phyloP scores from a whole-genome alignment of 1,140 invertebrate species.

The Diorhabda sublineata region DNA sequence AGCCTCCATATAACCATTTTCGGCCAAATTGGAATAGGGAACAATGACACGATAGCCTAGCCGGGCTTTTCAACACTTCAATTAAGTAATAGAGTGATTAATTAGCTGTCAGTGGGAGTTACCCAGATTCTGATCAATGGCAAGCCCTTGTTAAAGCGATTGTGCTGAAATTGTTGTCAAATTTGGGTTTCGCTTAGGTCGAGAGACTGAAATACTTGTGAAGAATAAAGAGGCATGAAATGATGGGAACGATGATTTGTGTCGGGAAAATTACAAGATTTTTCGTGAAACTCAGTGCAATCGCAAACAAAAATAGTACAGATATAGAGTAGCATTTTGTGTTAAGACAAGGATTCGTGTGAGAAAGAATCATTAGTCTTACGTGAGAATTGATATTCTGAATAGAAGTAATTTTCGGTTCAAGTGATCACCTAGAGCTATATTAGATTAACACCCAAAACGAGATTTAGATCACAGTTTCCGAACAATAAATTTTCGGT shows the following conservation, averaged over 20 bases:
- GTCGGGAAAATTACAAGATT: background rate
- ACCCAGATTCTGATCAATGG: background rate
- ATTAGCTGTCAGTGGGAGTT: constrained; percentile 6
- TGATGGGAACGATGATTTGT: background rate
- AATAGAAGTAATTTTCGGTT: no score
- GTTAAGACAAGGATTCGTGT: no score
- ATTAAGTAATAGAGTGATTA: constrained; percentile 8
- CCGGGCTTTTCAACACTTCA: constrained; percentile 3
- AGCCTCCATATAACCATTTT: background rate
- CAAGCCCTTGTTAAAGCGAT: background rate
- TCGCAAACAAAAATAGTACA: no score
- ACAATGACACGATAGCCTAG: background rate
- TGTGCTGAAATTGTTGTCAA: constrained; percentile 2
- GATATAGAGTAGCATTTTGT: no score
- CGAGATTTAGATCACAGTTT: no score
- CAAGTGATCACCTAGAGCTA: no score
- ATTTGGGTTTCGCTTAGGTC: background rate
- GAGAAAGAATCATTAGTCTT: no score
- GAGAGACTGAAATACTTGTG: background rate
- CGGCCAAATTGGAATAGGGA: background rate
- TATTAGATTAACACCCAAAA: no score
- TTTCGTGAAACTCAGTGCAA: no score
- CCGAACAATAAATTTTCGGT: no score
- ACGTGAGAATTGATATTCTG: no score
- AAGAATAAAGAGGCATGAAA: background rate